phyloP scores from a whole-genome alignment of 2,113 vertebrate species.

The Gobiocypris rarus region DNA sequence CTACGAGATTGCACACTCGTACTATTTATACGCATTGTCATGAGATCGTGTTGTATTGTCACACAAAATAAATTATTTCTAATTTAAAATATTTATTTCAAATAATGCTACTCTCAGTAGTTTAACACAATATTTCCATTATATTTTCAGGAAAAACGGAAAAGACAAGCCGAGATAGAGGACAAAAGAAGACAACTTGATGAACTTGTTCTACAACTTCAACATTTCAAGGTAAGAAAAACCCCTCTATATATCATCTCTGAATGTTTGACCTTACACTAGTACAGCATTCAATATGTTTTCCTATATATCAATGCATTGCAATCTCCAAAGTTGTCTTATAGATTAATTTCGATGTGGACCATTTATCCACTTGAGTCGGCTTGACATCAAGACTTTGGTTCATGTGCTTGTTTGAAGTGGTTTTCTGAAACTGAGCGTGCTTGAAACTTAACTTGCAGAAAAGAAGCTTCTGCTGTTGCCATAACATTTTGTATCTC shows the following conservation, averaged over 20 bases:
- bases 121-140: background rate
- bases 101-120: background rate
- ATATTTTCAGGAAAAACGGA: constrained; percentile 89
- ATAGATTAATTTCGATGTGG: background rate
- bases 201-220: constrained; percentile 92
- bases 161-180: constrained; percentile 95
- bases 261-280: background rate
- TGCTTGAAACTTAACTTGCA: background rate
- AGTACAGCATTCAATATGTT: background rate
- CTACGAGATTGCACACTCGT: too few relatives aligned
- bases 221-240: constrained; percentile 93
- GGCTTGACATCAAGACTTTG: background rate
- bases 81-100: background rate
- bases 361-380: background rate
- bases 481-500: background rate
- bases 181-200: constrained; percentile 93
- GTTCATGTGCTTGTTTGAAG: background rate
- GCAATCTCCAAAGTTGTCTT: background rate
- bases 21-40: too few relatives aligned
- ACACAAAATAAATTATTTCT: background rate
- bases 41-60: too few relatives aligned
- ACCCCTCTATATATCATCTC: background rate
- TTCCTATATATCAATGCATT: background rate
- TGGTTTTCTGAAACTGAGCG: background rate
- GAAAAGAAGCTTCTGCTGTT: background rate